Evolutionary conservation across 1,140 invertebrate genomes (phyloP).

Genomic region (Varroa destructor): DNA sequence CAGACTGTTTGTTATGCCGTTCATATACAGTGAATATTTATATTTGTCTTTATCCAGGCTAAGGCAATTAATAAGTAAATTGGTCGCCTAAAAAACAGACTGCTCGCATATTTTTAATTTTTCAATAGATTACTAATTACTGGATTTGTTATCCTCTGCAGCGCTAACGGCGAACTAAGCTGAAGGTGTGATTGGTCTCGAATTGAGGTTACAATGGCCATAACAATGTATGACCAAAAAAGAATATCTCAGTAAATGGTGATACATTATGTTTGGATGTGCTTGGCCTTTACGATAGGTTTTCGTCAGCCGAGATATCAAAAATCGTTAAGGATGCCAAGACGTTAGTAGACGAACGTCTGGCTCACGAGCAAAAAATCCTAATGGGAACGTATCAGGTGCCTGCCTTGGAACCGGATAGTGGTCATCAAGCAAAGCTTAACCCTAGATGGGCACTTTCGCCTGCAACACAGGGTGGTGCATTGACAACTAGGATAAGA

Average conservation of each 20-base stretch:
- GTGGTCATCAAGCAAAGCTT: background rate
- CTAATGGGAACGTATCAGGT: background rate
- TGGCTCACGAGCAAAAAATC: constrained; percentile 2
- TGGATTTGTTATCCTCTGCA: no score
- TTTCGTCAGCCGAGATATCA: background rate
- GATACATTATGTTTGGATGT: background rate
- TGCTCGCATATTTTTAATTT: no score
- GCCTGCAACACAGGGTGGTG: background rate
- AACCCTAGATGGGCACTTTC: constrained; percentile 8
- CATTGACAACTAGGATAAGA: constrained; percentile 37
- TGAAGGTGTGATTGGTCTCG: no score
- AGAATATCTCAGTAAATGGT: background rate
- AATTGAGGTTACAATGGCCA: no score
- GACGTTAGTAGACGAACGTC: background rate
- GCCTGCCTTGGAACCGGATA: background rate
- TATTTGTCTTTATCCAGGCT: no score
- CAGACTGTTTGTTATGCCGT: no score
- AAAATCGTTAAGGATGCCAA: background rate
- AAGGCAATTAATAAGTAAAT: no score
- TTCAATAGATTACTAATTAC: no score
- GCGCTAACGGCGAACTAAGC: no score
- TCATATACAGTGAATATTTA: no score
- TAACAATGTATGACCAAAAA: background rate
- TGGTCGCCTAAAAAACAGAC: no score
- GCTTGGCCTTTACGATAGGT: background rate